These are phyloP conservation scores for Gari tellinella DNA, from an alignment of 2,888 invertebrate species.

Conservation along the genomic window DNA sequence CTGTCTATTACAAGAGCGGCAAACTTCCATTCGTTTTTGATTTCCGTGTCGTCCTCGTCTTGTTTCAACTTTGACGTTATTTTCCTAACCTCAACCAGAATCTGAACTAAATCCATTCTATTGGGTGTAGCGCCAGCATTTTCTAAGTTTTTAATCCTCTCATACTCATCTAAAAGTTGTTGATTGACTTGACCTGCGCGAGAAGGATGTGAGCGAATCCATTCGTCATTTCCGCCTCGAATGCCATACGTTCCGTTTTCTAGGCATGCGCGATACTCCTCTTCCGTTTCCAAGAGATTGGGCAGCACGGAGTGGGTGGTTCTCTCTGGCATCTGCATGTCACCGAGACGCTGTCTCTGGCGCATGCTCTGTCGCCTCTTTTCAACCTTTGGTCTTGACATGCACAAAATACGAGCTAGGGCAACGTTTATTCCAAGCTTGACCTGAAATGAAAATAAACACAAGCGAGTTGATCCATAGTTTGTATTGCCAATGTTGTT, in stretches of 20 bases:
- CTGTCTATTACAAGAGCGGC: slow-evolving; percentile 99
- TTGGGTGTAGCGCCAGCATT: neutral
- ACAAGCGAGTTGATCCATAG: too few species aligned
- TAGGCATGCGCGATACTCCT: slow-evolving; percentile 88
- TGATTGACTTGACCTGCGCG: slow-evolving; percentile 15
- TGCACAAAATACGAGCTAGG: slow-evolving; percentile 98
- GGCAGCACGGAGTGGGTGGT: slow-evolving; percentile 98
- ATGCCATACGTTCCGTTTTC: slow-evolving; percentile 57
- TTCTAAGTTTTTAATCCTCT: slow-evolving; percentile 21
- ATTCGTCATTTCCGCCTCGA: slow-evolving; percentile 33
- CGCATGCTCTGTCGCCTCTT: slow-evolving; percentile 86
- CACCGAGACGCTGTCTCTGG: slow-evolving; percentile 93
- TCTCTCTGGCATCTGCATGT: slow-evolving; percentile 94
- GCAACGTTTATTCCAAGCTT: slow-evolving; percentile 97
- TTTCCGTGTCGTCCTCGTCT: slow-evolving; percentile 96
- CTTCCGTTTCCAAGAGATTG: slow-evolving; percentile 98
- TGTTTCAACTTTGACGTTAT: slow-evolving; percentile 97
- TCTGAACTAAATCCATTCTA: slow-evolving; percentile 93
- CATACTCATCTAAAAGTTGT: slow-evolving; percentile 15
- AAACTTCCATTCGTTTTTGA: slow-evolving; percentile 99
- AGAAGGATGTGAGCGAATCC: slow-evolving; percentile 34
- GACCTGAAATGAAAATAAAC: slow-evolving; percentile 92
- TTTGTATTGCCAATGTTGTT: too few species aligned
- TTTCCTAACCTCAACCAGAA: slow-evolving; percentile 96
- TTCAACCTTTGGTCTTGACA: slow-evolving; percentile 93